Conservation (phyloP, 2,113 vertebrate species). For the Microtus montanus region DNA sequence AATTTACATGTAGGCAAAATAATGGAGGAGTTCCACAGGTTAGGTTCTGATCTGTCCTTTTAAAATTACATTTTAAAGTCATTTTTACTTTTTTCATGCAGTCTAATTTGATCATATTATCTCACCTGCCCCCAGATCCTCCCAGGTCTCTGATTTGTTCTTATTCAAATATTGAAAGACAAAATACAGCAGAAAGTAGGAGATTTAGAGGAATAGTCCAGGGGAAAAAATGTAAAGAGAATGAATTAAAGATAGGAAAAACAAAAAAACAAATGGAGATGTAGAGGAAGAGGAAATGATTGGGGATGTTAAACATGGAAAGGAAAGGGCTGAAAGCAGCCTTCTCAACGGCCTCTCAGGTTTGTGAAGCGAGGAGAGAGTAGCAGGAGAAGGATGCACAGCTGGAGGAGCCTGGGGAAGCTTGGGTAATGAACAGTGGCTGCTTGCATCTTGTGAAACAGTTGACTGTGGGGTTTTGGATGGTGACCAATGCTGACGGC, state of each 20-base stretch:
- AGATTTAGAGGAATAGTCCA: neutral
- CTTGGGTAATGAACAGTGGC: accelerated
- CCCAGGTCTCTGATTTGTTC: neutral
- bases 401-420: neutral
- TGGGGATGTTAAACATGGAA: neutral
- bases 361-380: neutral
- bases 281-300: conserved; percentile 6
- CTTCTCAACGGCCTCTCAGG: neutral
- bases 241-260: conserved; percentile 5
- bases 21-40: neutral
- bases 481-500: conserved; percentile 37
- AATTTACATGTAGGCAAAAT: neutral
- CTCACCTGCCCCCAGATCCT: neutral
- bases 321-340: neutral
- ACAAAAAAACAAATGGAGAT: neutral
- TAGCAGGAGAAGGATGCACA: accelerated
- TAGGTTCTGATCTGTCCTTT: neutral
- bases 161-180: neutral
- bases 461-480: neutral
- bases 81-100: neutral
- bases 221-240: neutral
- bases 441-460: neutral
- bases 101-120: neutral
- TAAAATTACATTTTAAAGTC: neutral
- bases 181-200: neutral